Conservation (phyloP, 1,140 invertebrate species). For the Drosophila varians region DNA sequence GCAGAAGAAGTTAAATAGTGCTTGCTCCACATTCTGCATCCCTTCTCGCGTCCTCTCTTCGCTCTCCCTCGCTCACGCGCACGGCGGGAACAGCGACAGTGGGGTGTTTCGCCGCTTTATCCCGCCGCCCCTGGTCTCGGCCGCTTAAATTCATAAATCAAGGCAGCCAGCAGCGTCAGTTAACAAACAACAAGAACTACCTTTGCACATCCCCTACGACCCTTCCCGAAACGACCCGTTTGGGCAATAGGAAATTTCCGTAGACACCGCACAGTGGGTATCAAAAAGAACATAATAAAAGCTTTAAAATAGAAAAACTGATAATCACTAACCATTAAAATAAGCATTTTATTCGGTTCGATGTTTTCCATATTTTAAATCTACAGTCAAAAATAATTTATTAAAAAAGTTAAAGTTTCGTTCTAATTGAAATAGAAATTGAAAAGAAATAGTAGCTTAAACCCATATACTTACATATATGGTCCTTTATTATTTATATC, state of each 20-base stretch:
- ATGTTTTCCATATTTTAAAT: too few relatives aligned
- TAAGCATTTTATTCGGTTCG: too few relatives aligned
- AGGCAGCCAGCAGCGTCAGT: slow-evolving; percentile 48
- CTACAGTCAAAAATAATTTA: too few relatives aligned
- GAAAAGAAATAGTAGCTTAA: too few relatives aligned
- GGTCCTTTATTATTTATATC: too few relatives aligned
- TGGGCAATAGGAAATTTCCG: slow-evolving; percentile 71
- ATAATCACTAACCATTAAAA: neutral
- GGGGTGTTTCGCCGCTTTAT: slow-evolving; percentile 36
- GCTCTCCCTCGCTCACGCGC: slow-evolving; percentile 24
- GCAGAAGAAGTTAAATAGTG: slow-evolving; percentile 40
- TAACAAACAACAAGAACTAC: slow-evolving; percentile 52
- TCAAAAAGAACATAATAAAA: neutral
- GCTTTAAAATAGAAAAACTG: neutral
- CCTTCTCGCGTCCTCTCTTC: slow-evolving; percentile 11
- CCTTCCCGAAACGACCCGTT: slow-evolving; percentile 6
- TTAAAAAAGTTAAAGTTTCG: too few relatives aligned
- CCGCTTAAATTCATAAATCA: slow-evolving; percentile 56
- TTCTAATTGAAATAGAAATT: too few relatives aligned
- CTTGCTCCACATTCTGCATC: slow-evolving; percentile 43
- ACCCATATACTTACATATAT: too few relatives aligned
- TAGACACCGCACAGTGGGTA: slow-evolving; percentile 38
- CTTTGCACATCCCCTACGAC: slow-evolving; percentile 6
- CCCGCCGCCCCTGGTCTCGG: slow-evolving; percentile 1
- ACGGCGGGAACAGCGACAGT: slow-evolving; percentile 9